Evolutionary conservation across 2,113 vertebrate genomes (phyloP).

Genomic region (Clupea harengus): DNA sequence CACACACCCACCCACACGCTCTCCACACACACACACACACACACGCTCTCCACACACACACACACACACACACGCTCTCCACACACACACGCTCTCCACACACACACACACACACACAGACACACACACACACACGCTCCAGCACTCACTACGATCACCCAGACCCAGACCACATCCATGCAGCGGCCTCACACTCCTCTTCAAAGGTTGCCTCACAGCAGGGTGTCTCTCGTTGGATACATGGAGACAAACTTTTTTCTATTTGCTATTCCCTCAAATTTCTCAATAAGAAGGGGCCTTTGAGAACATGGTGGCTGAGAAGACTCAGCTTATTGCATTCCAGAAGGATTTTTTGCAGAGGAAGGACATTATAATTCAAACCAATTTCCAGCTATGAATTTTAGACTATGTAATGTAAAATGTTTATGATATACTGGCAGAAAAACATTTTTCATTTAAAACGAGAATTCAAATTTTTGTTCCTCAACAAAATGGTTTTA

Average conservation of each 20-base stretch:
- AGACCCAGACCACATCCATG: not conserved
- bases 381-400: not conserved
- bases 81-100: slow-evolving; percentile 7
- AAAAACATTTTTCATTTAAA: not conserved
- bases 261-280: not conserved
- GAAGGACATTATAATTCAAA: not conserved
- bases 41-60: not conserved
- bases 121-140: slow-evolving; percentile 19
- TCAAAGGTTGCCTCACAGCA: too few relatives aligned
- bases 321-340: too few relatives aligned
- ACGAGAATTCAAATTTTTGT: not conserved
- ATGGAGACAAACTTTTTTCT: not conserved
- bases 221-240: not conserved
- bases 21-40: slow-evolving; percentile 32
- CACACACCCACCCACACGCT: too few relatives aligned
- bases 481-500: too few relatives aligned
- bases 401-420: not conserved
- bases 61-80: too few relatives aligned
- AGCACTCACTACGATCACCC: not conserved
- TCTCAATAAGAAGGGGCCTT: not conserved
- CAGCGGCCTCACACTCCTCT: not conserved
- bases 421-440: not conserved
- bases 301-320: not conserved
- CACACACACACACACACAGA: not conserved
- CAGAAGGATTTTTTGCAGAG: not conserved